Evolutionary conservation across 2,113 vertebrate species (phyloP).

Genomic region (Psephotus haematonotus): DNA sequence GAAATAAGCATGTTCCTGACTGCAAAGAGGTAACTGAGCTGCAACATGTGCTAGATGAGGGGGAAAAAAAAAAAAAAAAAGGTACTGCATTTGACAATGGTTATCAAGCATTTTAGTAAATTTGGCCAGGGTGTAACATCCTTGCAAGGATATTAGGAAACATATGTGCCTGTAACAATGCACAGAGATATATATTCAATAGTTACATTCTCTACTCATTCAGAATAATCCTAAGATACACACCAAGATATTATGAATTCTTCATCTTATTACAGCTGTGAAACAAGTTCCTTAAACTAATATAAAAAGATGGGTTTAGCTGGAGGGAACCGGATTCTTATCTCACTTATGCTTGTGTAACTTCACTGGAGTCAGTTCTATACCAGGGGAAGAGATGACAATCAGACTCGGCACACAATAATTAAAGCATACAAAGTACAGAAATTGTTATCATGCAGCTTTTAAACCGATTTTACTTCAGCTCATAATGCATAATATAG

Average conservation of each 20-base stretch:
- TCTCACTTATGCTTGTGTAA: neutral
- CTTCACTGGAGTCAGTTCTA: neutral
- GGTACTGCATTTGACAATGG: neutral
- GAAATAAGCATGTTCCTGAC: neutral
- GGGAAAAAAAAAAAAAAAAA: neutral
- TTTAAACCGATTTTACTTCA: slow-evolving; percentile 17
- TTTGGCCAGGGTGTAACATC: neutral
- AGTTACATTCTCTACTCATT: neutral
- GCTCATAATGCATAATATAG: neutral
- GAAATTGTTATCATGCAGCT: neutral
- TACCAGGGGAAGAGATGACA: neutral
- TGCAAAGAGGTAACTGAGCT: neutral
- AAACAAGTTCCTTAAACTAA: neutral
- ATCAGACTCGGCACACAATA: neutral
- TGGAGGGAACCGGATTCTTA: neutral
- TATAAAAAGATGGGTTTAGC: neutral
- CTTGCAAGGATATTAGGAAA: neutral
- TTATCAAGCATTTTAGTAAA: neutral
- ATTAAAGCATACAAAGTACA: slow-evolving; percentile 11
- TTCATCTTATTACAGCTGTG: neutral
- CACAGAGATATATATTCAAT: neutral
- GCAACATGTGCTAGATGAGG: neutral
- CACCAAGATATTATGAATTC: neutral
- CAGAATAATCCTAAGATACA: neutral
- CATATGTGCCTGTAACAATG: neutral